Conservation (phyloP, 2,888 invertebrate genomes). For the Agrochola circellaris region DNA sequence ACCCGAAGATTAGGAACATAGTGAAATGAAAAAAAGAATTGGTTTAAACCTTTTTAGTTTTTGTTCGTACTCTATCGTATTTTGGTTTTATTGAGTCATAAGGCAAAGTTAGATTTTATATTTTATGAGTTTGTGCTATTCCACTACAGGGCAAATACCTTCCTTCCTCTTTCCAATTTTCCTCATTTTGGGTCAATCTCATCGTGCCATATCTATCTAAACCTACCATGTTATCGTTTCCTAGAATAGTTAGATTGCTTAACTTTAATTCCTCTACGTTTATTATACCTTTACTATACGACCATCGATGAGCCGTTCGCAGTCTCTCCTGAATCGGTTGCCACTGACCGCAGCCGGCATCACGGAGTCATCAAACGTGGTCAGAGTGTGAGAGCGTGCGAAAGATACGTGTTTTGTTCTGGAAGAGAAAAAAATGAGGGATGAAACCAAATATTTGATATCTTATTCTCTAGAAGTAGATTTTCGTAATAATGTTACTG, state of each 20-base stretch:
- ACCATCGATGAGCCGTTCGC: slow-evolving; percentile 94
- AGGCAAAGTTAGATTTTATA: neutral
- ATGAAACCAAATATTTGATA: neutral
- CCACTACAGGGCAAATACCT: too few relatives aligned
- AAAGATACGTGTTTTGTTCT: slow-evolving; percentile 98
- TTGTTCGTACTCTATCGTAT: neutral
- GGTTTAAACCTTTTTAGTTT: neutral
- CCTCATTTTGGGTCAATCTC: neutral
- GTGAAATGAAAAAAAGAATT: neutral
- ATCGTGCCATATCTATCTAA: neutral
- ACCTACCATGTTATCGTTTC: neutral
- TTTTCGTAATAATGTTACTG: neutral
- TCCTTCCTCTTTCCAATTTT: neutral
- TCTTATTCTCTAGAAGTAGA: neutral
- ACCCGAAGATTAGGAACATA: neutral
- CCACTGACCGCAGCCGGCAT: slow-evolving; percentile 87
- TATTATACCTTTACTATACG: slow-evolving; percentile 88
- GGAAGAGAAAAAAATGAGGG: slow-evolving; percentile 65
- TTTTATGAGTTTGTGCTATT: neutral
- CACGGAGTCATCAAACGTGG: slow-evolving; percentile 94
- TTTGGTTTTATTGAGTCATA: neutral
- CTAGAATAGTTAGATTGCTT: neutral
- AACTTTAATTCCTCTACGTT: neutral
- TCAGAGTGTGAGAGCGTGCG: slow-evolving; percentile 96
- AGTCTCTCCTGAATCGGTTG: slow-evolving; percentile 84